Conservation (phyloP, 2,797 vertebrate species). For the Gouania willdenowi region DNA sequence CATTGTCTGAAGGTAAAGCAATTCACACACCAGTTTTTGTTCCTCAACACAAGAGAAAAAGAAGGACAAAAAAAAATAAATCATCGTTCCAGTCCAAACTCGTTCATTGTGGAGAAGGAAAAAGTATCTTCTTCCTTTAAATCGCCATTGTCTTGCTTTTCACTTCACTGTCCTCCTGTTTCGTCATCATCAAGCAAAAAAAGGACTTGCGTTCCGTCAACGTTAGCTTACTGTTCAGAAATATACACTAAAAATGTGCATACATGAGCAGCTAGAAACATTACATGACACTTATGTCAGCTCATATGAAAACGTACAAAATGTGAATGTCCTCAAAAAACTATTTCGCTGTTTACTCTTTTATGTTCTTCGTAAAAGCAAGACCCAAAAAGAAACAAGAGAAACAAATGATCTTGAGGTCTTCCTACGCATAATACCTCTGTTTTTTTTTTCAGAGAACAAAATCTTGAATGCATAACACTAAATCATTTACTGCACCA, state of each 20-base stretch:
- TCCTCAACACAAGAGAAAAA: slow-evolving; percentile 80
- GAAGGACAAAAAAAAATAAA: slow-evolving; percentile 27
- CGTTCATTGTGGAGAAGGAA: slow-evolving; percentile 60
- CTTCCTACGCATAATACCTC: slow-evolving; percentile 84
- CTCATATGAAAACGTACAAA: slow-evolving; percentile 99
- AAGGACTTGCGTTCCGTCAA: slow-evolving; percentile 85
- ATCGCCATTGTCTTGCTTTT: slow-evolving; percentile 45
- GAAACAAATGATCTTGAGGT: slow-evolving; percentile 73
- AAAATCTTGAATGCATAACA: slow-evolving; percentile 89
- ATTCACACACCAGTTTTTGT: slow-evolving; percentile 87
- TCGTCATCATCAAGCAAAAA: slow-evolving; percentile 85
- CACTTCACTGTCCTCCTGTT: slow-evolving; percentile 74
- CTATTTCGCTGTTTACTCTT: slow-evolving; percentile 85
- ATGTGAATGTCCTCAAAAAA: slow-evolving; percentile 97
- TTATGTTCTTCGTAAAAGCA: slow-evolving; percentile 82
- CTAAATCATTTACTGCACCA: slow-evolving; percentile 89
- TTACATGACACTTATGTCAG: slow-evolving; percentile 96
- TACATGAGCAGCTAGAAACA: slow-evolving; percentile 95
- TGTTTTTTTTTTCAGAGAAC: slow-evolving; percentile 70
- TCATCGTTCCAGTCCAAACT: slow-evolving; percentile 49
- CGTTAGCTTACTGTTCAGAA: slow-evolving; percentile 92
- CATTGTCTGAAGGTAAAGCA: slow-evolving; percentile 93
- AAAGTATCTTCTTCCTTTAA: slow-evolving; percentile 73
- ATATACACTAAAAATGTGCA: slow-evolving; percentile 98
- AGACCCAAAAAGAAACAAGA: slow-evolving; percentile 80